A percentile compares a stretch with the other conserved stretches of the same genome.
phyloP scores from a whole-genome alignment of 30 jellyfish, hydroid and myxozoan genomes.

The Sanderia malayensis region DNA sequence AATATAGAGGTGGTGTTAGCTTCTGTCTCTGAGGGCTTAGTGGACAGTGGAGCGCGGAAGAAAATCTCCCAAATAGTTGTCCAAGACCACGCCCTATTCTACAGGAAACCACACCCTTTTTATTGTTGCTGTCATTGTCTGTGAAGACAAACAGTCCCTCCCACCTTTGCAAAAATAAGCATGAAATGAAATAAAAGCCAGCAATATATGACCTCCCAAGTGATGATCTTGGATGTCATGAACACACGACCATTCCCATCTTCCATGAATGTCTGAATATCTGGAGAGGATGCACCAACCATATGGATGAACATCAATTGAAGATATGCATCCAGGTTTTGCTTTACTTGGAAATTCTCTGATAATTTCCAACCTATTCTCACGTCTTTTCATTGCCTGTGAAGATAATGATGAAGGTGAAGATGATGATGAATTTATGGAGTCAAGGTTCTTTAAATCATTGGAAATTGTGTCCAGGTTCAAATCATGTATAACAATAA shows the following conservation, averaged over 20 bases:
- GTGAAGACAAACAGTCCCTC: too few species aligned
- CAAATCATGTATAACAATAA: constrained; percentile 66
- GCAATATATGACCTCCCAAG: constrained; percentile 29
- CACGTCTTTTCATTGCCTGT: neutral
- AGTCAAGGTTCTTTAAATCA: neutral
- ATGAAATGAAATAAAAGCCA: too few species aligned
- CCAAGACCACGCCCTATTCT: too few species aligned
- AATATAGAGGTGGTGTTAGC: too few species aligned
- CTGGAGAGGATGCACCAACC: constrained; percentile 79
- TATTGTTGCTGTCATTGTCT: too few species aligned
- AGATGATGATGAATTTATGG: too few species aligned
- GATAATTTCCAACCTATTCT: constrained; percentile 56
- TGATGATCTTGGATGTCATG: constrained; percentile 63
- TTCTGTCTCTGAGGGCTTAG: too few species aligned
- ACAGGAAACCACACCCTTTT: too few species aligned
- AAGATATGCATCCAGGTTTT: constrained; percentile 74
- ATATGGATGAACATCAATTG: constrained; percentile 83
- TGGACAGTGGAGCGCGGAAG: too few species aligned
- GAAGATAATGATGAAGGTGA: too few species aligned
- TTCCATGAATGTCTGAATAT: constrained; percentile 45
- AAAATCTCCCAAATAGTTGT: too few species aligned
- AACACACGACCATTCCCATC: constrained; percentile 62
- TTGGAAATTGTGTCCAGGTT: constrained; percentile 29
- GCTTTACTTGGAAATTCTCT: constrained; percentile 59
- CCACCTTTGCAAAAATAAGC: too few species aligned